Conservation (phyloP, 1,140 invertebrate species). For the Trissolcus basalis region DNA sequence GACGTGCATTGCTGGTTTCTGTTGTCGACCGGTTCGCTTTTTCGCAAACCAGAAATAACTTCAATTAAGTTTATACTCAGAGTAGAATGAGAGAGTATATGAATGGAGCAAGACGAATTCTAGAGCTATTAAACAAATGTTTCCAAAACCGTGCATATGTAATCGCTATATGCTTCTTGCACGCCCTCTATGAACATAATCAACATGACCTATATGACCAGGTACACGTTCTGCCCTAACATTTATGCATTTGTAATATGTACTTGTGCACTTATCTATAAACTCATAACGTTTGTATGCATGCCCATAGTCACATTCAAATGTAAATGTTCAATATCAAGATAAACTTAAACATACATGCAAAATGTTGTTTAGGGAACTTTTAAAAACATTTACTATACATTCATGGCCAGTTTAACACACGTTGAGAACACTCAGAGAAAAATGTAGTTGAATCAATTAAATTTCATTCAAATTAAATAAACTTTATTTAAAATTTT, state of each 20-base stretch:
- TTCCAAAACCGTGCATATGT: conserved; percentile 22
- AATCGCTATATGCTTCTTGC: conserved; percentile 9
- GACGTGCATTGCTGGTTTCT: no score
- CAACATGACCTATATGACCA: conserved; percentile 20
- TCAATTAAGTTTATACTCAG: no score
- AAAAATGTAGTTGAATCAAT: no score
- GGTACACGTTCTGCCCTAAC: conserved; percentile 5
- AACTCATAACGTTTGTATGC: conserved; percentile 7
- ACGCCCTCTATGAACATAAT: conserved; percentile 11
- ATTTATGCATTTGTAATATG: conserved; percentile 10
- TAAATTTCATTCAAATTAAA: no score
- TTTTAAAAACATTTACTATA: background rate
- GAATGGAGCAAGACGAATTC: conserved; percentile 39
- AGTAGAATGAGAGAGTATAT: no score
- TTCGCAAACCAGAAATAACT: no score
- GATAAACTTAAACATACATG: conserved; percentile 10
- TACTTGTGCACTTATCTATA: conserved; percentile 15
- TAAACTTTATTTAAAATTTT: no score
- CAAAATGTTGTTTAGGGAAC: background rate
- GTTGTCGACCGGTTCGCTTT: no score
- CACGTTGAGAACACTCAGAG: no score
- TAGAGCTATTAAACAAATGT: conserved; percentile 20
- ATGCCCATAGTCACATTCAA: conserved; percentile 10
- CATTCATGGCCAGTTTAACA: background rate
- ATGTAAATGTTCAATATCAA: background rate